Conservation (phyloP, 2,888 invertebrate genomes). For the Harpagoxenus sublaevis region DNA sequence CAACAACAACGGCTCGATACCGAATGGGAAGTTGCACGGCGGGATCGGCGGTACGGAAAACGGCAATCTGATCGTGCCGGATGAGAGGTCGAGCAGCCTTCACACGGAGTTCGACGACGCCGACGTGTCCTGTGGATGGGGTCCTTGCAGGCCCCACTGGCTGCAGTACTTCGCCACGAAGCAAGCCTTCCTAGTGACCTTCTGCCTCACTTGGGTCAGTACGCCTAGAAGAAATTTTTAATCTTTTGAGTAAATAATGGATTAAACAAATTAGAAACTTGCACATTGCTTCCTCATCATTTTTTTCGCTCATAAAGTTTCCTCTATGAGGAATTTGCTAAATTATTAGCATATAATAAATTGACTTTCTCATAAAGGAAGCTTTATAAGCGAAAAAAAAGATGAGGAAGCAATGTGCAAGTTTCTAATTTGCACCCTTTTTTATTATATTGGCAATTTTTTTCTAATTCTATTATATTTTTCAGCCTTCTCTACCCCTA, state of each 20-base stretch:
- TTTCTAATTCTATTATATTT: too few relatives aligned
- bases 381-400: too few relatives aligned
- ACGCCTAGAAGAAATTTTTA: background rate
- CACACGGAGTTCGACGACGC: constrained; percentile 85
- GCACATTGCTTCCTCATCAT: too few relatives aligned
- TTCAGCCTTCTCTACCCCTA: too few relatives aligned
- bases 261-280: too few relatives aligned
- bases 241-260: background rate
- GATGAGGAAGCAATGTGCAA: too few relatives aligned
- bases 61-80: constrained; percentile 79
- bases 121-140: constrained; percentile 92
- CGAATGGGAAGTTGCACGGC: constrained; percentile 81
- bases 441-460: too few relatives aligned
- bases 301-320: too few relatives aligned
- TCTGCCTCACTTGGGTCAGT: constrained; percentile 94
- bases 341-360: too few relatives aligned
- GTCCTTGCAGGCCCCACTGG: constrained; percentile 92
- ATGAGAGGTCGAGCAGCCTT: constrained; percentile 80
- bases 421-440: too few relatives aligned
- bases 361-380: too few relatives aligned
- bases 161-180: constrained; percentile 94
- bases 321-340: too few relatives aligned
- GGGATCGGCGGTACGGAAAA: constrained; percentile 80
- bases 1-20: constrained; percentile 82
- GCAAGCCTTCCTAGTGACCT: constrained; percentile 95